Evolutionary conservation across 2,113 vertebrate genomes (phyloP).

Genomic region (Zingel zingel): DNA sequence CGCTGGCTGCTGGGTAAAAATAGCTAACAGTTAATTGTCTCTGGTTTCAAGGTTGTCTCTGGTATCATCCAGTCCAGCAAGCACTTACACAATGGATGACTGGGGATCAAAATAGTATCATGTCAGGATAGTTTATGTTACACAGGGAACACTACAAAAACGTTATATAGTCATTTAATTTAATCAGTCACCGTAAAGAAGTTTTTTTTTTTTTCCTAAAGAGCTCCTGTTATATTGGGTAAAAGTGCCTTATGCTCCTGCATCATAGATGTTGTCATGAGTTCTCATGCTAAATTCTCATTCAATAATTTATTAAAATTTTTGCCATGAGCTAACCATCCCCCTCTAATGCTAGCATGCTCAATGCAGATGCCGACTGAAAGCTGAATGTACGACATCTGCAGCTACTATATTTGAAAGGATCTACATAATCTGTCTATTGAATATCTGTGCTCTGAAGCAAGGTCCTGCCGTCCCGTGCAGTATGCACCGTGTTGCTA

Average conservation of each 20-base stretch:
- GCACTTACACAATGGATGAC: neutral
- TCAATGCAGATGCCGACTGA: conserved; percentile 21
- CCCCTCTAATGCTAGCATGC: conserved; percentile 10
- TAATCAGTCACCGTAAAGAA: too few relatives aligned
- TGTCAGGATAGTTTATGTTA: neutral
- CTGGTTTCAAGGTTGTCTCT: conserved; percentile 8
- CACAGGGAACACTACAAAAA: neutral
- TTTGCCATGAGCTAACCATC: conserved; percentile 27
- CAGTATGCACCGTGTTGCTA: neutral
- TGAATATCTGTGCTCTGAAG: conserved; percentile 20
- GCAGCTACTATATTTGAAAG: conserved; percentile 25
- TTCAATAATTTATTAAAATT: conserved; percentile 25
- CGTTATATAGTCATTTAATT: too few relatives aligned
- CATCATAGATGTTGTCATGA: conserved; percentile 1
- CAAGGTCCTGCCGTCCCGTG: conserved; percentile 11
- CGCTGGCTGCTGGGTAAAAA: conserved; percentile 10
- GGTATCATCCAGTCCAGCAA: conserved; percentile 11
- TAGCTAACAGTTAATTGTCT: neutral
- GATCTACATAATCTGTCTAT: conserved; percentile 50
- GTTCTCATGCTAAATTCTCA: neutral
- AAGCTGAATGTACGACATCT: neutral
- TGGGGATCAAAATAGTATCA: neutral
- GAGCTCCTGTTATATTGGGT: too few relatives aligned
- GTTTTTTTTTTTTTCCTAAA: too few relatives aligned
- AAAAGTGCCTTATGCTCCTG: neutral